Evolutionary conservation across 2,113 vertebrate species (phyloP), one percentile per base, ranked within the genome.

Genomic region (Neotoma lepida): DNA sequence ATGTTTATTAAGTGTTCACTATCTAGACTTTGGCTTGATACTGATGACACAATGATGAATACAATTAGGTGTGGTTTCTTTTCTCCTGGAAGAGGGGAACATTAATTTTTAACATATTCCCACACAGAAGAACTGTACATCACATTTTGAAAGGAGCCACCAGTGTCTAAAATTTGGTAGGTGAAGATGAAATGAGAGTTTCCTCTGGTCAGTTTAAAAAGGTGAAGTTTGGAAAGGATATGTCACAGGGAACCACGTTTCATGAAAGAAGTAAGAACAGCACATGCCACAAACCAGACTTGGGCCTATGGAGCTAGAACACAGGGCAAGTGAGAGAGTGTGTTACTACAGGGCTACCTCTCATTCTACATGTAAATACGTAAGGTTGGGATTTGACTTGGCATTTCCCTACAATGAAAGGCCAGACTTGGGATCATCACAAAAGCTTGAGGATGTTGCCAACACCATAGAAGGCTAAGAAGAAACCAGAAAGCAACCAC

Each of bases 81-180:
- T 90, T 84, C 73, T 91, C 17, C 1, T 92, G 30, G 39, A 92
- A 96, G 84, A 74, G 18, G 74, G n/a, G 86, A 91, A 91, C 39
- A 64, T 66, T 54, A 39, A 66, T 86, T 58, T 51, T 77, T 71
- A 76, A 66, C 70, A 70, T 41, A 71, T 80, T 73, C 33, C 61
- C 39, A 91, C 10, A 17, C 95, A 93, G 58, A 51, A 94, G 71
- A 92, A 71, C 44, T 71, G 58, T 56, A 56, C 9, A 30, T 3
- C 56, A 1, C 71, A 26, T 74, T 68, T 68, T 87, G 70, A 74
- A 44, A 77, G 51, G 46, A 66, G 35, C 33, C 41, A 64, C 17
- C 9, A 71, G 51, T 6, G 49, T 35, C 22, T 88, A 56, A 91
- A 30, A 20, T 88, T 93, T 94, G 17, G 24, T 91, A 51, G 73